Evolutionary conservation across 2,888 invertebrate genomes (phyloP), one percentile per base, ranked within the genome.

Genomic region (Habroteleia sp.): DNA sequence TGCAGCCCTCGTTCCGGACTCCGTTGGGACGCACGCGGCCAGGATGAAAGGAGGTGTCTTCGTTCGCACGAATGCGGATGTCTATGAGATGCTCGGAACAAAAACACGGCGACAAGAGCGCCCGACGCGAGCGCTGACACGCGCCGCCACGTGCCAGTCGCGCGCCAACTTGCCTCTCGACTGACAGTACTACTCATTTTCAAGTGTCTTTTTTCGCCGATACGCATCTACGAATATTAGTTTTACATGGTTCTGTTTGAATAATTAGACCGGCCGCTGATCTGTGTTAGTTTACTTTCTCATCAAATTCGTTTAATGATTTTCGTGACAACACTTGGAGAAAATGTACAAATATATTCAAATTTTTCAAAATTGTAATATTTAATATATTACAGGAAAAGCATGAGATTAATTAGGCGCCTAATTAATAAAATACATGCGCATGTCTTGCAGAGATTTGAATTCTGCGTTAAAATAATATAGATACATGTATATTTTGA

Each of bases 71-170:
- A 41, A 54, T 39, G 65, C 60, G 58, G 23, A 52, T 33, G 48
- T 46, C 69, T 62, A 37, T 52, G 46, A 41, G 52, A 42, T 41
- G n/a, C 25, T 8, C 16, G 25, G 50, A 50, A 50, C 42, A 35
- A 52, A 58, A 71, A 42, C 63, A 10, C 50, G 62, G 52, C 48
- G 37, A 63, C 44, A 52, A 62, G 37, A 62, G 52, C 62, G 41
- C 50, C 46, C 31, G 60, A 25, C 65, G 31, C 46, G 63, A 76
- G 76, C 76, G 76, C 37, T 33, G 81, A 66, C 85, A 84, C 85
- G 85, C 81, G 85, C 75, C 80, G 83, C 72, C 62, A 56, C 87
- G 87, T 82, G 86, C 71, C 54, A 44, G 79, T 72, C 85, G 84
- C 85, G 83, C 79, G 86, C 31, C 75, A 66, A 85, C 81, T 80